phyloP scores from a whole-genome alignment of 2,113 vertebrate genomes.

The Oncorhynchus mykiss region DNA sequence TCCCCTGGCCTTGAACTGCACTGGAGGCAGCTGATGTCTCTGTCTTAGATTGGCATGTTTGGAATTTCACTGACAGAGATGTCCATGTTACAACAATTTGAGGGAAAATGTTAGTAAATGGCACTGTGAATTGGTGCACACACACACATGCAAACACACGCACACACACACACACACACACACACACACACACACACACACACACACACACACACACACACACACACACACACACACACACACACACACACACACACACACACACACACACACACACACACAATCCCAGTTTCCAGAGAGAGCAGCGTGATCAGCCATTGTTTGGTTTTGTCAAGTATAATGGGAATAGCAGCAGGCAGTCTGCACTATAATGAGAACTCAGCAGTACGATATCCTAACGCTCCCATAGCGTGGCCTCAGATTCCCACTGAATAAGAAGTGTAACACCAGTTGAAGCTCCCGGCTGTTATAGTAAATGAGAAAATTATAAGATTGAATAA shows the following conservation, averaged over 20 bases:
- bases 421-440: slow-evolving; percentile 45
- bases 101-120: slow-evolving; percentile 20
- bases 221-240: slow-evolving; percentile 25
- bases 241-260: background rate
- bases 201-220: background rate
- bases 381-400: slow-evolving; percentile 40
- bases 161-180: background rate
- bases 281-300: slow-evolving; percentile 63
- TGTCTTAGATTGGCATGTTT: slow-evolving; percentile 43
- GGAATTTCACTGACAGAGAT: slow-evolving; percentile 16
- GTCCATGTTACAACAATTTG: slow-evolving; percentile 45
- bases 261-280: slow-evolving; percentile 15
- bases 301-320: slow-evolving; percentile 50
- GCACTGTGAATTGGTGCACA: slow-evolving; percentile 42
- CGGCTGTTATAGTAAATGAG: slow-evolving; percentile 16
- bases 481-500: slow-evolving; percentile 50
- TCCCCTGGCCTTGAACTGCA: slow-evolving; percentile 53
- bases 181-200: too few relatives aligned
- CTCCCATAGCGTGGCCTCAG: slow-evolving; percentile 51
- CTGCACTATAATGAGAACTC: slow-evolving; percentile 52
- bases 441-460: background rate
- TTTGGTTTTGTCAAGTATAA: slow-evolving; percentile 65
- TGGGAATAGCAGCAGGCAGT: slow-evolving; percentile 62
- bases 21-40: slow-evolving; percentile 39
- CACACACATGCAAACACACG: background rate